These are phyloP conservation scores for Platorchestia sp. DNA, from an alignment of 1,140 invertebrate genomes.

Conservation along the genomic window DNA sequence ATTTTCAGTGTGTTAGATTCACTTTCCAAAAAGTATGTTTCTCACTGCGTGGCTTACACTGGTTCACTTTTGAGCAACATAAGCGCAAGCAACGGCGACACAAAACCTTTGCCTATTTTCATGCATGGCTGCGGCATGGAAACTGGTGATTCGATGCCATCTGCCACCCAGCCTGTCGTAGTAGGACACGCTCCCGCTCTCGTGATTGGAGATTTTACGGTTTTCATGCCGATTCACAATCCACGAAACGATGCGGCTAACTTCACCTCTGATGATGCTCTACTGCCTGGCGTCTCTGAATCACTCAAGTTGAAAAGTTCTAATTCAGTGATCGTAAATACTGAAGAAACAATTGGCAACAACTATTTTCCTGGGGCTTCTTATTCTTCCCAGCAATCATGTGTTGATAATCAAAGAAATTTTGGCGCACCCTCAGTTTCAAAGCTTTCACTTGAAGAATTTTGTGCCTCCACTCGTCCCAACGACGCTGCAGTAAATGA, in stretches of 20 bases:
- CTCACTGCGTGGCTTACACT: slow-evolving; percentile 13
- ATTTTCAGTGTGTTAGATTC: background rate
- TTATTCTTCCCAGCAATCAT: background rate
- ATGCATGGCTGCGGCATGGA: slow-evolving; percentile 43
- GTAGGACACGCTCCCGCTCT: slow-evolving; percentile 12
- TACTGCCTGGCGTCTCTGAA: background rate
- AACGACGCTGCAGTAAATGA: background rate
- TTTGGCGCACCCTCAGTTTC: background rate
- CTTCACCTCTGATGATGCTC: background rate
- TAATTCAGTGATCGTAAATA: background rate
- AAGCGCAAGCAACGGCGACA: background rate
- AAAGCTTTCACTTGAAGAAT: background rate
- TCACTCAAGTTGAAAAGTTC: background rate
- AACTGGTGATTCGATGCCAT: slow-evolving; percentile 31
- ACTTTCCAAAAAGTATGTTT: slow-evolving; percentile 18
- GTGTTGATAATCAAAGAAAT: background rate
- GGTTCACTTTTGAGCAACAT: background rate
- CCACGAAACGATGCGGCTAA: background rate
- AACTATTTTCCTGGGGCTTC: background rate
- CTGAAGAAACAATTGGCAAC: background rate
- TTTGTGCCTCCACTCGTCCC: background rate
- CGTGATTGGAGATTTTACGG: background rate
- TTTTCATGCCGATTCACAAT: background rate
- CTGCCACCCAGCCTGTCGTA: slow-evolving; percentile 23
- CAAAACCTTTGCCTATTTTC: background rate